Percentiles rank a stretch among this genome's conserved stretches.
Evolutionary conservation across 2,113 vertebrate species (phyloP).

Genomic region (Dendrocopos noguchii): DNA sequence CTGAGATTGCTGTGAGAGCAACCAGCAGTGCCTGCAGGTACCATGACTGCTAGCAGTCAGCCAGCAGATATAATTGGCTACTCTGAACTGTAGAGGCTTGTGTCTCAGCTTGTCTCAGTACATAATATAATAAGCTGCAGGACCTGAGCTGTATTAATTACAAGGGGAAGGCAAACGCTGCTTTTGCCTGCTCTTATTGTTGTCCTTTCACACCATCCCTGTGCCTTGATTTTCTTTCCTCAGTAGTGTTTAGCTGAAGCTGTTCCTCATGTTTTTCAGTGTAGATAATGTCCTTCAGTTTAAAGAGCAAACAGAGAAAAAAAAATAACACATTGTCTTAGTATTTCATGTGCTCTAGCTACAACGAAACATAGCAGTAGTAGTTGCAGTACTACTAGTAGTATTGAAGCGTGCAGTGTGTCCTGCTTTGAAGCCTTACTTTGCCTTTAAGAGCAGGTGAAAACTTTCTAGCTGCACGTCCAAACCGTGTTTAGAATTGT

Average conservation of each 20-base stretch:
- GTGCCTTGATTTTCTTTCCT: not conserved
- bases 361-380: not conserved
- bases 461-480: not conserved
- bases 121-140: not conserved
- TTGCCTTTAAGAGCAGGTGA: not conserved
- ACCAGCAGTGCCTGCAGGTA: constrained; percentile 28
- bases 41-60: constrained; percentile 39
- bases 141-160: not conserved
- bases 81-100: not conserved
- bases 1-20: constrained; percentile 37
- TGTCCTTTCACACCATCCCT: not conserved
- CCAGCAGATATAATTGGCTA: constrained; percentile 28
- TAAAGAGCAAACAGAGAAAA: not conserved
- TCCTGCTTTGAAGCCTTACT: not conserved
- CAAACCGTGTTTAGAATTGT: not conserved
- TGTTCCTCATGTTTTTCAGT: not conserved
- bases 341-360: not conserved
- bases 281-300: not conserved
- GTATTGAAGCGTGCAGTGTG: not conserved
- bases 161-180: not conserved
- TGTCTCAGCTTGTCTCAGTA: not conserved
- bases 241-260: not conserved
- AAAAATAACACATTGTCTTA: not conserved
- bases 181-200: not conserved
- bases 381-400: too few species aligned